Percentiles rank a stretch among this genome's conserved stretches.
Conservation (phyloP, 2,888 invertebrate species). For the Crepidodera aurea region DNA sequence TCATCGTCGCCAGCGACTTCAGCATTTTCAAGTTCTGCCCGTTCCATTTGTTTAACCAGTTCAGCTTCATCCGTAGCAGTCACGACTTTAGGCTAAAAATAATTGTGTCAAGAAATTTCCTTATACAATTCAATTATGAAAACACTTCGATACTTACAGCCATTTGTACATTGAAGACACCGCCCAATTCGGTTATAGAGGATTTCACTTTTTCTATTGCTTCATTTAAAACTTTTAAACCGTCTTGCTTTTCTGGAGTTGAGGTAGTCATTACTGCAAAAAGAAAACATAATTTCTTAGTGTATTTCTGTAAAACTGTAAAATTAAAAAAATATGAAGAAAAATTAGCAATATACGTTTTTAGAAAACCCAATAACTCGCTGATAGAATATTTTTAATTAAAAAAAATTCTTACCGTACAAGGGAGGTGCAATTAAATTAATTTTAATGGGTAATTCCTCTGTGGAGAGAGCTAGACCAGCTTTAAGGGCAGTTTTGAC, state of each 20-base stretch:
- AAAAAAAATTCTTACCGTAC: constrained; percentile 68
- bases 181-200: constrained; percentile 83
- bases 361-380: too few relatives aligned
- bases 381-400: too few relatives aligned
- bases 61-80: constrained; percentile 98
- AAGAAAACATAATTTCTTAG: too few relatives aligned
- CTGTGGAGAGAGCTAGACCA: constrained; percentile 90
- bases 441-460: constrained; percentile 96
- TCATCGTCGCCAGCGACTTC: constrained; percentile 92
- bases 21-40: constrained; percentile 91
- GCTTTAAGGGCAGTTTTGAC: constrained; percentile 91
- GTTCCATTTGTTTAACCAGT: constrained; percentile 90
- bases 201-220: constrained; percentile 89
- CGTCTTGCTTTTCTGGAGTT: constrained; percentile 95
- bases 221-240: constrained; percentile 86
- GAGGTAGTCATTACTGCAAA: constrained; percentile 93
- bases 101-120: neutral
- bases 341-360: too few relatives aligned
- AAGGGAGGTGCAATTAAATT: constrained; percentile 98
- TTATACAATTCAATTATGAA: neutral
- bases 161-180: constrained; percentile 94
- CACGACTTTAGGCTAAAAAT: constrained; percentile 84
- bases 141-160: constrained; percentile 67
- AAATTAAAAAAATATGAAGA: too few relatives aligned
- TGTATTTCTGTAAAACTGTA: too few relatives aligned